These are phyloP conservation scores for Ennomos erosarius DNA, from an alignment of 2,888 invertebrate genomes.

Conservation along the genomic window DNA sequence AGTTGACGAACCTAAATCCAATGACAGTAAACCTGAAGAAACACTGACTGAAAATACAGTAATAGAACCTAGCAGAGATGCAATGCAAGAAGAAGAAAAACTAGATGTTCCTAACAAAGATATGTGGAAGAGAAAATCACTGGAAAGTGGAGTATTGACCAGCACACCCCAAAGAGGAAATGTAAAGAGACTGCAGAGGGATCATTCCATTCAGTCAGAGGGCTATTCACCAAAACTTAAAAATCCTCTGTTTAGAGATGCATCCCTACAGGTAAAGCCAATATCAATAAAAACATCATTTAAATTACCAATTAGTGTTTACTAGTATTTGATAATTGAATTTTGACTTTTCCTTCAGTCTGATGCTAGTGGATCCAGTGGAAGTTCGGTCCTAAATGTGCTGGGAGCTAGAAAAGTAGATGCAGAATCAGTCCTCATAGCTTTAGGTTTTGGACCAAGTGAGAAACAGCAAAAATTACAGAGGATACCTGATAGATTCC, in stretches of 20 bases:
- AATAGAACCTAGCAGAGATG: slow-evolving; percentile 55
- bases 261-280: slow-evolving; percentile 75
- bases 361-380: slow-evolving; percentile 81
- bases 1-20: slow-evolving; percentile 56
- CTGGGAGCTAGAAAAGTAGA: slow-evolving; percentile 93
- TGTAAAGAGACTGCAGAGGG: slow-evolving; percentile 70
- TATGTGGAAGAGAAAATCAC: slow-evolving; percentile 69
- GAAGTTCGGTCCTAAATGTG: slow-evolving; percentile 93
- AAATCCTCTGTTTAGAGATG: slow-evolving; percentile 78
- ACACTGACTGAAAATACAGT: slow-evolving; percentile 70
- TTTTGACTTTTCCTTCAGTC: slow-evolving; percentile 57
- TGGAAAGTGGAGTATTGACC: slow-evolving; percentile 68
- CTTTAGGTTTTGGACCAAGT: slow-evolving; percentile 92
- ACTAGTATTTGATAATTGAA: slow-evolving; percentile 2
- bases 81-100: slow-evolving; percentile 59
- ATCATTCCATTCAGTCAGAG: slow-evolving; percentile 79
- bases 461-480: slow-evolving; percentile 88
- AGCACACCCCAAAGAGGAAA: slow-evolving; percentile 59
- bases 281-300: neutral
- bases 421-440: slow-evolving; percentile 94
- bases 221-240: slow-evolving; percentile 74
- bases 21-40: slow-evolving; percentile 70
- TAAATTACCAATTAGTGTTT: too few species aligned
- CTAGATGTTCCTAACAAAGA: slow-evolving; percentile 71
- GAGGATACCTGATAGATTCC: slow-evolving; percentile 92